Evolutionary conservation across 1,140 invertebrate species (phyloP).

Genomic region (Aphaenogaster ashmeadi): DNA sequence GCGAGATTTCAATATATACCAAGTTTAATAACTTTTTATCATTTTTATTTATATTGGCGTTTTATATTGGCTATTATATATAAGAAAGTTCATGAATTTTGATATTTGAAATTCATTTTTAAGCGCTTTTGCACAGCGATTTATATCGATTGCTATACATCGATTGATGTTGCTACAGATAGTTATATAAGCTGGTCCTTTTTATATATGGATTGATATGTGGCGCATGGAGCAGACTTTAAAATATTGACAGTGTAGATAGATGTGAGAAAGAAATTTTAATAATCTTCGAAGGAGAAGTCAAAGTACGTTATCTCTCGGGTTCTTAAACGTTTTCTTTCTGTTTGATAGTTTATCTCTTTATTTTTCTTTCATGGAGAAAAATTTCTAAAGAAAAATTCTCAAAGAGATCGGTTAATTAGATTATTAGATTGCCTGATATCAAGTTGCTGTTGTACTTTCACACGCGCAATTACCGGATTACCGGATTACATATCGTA

Average conservation of each 20-base stretch:
- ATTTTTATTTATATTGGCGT: not conserved
- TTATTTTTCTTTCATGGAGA: not conserved
- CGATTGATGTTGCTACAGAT: not conserved
- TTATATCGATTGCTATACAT: not conserved
- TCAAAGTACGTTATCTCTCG: not conserved
- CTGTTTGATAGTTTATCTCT: not conserved
- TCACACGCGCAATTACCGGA: not conserved
- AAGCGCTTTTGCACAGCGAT: not conserved
- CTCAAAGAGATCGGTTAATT: not conserved
- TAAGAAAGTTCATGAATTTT: not conserved
- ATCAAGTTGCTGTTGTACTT: not conserved
- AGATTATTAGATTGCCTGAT: not conserved
- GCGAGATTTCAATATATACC: not conserved
- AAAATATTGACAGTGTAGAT: not conserved
- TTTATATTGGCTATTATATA: not conserved
- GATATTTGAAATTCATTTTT: not conserved
- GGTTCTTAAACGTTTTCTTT: conserved; percentile 4
- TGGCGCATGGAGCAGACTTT: not conserved
- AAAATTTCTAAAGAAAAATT: not conserved
- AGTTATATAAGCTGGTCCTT: not conserved
- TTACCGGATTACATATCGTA: conserved; percentile 27
- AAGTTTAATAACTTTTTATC: conserved; percentile 24
- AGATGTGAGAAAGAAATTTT: not conserved
- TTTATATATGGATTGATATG: not conserved
- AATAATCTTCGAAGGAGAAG: not conserved